Percentiles rank a stretch among this genome's conserved stretches.
Evolutionary conservation across 2,797 vertebrate genomes (phyloP).

Genomic region (Anguilla marmorata): DNA sequence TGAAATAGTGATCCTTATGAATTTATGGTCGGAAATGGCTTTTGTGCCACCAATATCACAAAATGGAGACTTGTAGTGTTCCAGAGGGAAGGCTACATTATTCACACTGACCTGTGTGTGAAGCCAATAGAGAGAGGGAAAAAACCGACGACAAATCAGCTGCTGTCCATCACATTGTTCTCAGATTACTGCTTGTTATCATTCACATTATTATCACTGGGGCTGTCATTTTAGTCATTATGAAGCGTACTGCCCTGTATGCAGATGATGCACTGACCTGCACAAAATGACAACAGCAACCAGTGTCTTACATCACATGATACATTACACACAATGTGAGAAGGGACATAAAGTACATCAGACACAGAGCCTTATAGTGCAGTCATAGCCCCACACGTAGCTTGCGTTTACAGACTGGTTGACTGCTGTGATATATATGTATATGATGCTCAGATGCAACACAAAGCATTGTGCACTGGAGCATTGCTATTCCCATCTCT

Average conservation of each 20-base stretch:
- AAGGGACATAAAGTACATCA: neutral
- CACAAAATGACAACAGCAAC: neutral
- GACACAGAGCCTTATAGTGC: neutral
- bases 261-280: neutral
- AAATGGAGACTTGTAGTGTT: neutral
- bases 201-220: slow-evolving; percentile 4
- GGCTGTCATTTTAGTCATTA: neutral
- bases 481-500: neutral
- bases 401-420: neutral
- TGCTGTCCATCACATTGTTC: neutral
- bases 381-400: neutral
- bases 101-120: neutral
- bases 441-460: neutral
- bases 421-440: neutral
- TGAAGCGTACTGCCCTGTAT: neutral
- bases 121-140: neutral
- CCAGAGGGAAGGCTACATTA: neutral
- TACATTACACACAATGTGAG: neutral
- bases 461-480: neutral
- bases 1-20: neutral
- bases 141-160: neutral
- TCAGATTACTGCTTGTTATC: neutral
- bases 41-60: neutral
- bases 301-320: neutral
- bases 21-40: neutral